Percentiles rank a stretch among this genome's conserved stretches.
Conservation (phyloP, 2,888 invertebrate species). For the Dichetophora obliterata region DNA sequence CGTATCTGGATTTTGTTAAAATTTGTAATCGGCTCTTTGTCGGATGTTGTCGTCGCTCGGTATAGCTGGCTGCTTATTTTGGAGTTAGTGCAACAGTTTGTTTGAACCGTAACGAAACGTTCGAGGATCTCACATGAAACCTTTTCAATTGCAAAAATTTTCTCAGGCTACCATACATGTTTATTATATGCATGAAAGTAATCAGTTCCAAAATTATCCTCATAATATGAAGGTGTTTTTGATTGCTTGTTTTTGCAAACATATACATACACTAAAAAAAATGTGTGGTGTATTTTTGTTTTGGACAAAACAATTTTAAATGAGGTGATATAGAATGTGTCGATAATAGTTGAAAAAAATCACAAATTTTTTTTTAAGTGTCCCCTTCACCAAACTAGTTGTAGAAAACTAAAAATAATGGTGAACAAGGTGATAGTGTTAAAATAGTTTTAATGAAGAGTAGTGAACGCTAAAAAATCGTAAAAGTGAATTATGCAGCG, state of each 20-base stretch:
- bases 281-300: too few relatives aligned
- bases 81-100: neutral
- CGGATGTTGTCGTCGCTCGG: neutral
- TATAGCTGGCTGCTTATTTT: neutral
- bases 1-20: slow-evolving; percentile 40
- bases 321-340: too few relatives aligned
- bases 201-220: neutral
- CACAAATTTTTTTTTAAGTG: too few relatives aligned
- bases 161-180: slow-evolving; percentile 14
- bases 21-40: slow-evolving; percentile 36
- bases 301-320: too few relatives aligned
- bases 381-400: too few relatives aligned
- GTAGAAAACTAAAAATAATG: too few relatives aligned
- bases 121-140: neutral
- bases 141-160: slow-evolving; percentile 10
- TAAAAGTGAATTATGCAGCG: too few relatives aligned
- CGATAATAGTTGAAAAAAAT: too few relatives aligned
- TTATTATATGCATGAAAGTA: neutral
- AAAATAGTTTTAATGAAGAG: too few relatives aligned
- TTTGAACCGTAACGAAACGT: slow-evolving; percentile 16
- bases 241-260: neutral
- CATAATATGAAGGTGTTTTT: slow-evolving; percentile 1
- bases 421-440: too few relatives aligned
- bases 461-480: too few relatives aligned
- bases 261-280: neutral